These are phyloP conservation scores for Syngnathus rostellatus DNA, from an alignment of 2,797 vertebrate genomes.

Conservation along the genomic window DNA sequence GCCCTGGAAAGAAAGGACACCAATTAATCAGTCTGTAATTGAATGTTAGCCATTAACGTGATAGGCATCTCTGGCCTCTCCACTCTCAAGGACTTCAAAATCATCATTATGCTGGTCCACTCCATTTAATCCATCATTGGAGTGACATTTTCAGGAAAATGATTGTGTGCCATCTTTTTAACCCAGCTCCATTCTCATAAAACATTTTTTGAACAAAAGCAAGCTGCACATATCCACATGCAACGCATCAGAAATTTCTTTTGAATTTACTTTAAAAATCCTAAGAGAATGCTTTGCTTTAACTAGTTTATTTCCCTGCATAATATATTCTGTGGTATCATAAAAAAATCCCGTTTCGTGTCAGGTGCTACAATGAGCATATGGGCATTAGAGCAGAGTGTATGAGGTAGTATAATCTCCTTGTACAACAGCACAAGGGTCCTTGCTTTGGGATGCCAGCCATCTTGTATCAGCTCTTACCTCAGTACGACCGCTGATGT, in stretches of 20 bases:
- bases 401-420: slow-evolving; percentile 46
- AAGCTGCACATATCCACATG: not conserved
- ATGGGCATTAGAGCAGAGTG: slow-evolving; percentile 27
- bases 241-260: not conserved
- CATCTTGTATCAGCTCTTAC: slow-evolving; percentile 20
- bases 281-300: not conserved
- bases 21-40: slow-evolving; percentile 52
- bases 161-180: slow-evolving; percentile 42
- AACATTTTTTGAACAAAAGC: slow-evolving; percentile 21
- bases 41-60: slow-evolving; percentile 57
- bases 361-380: slow-evolving; percentile 24
- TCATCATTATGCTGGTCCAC: slow-evolving; percentile 25
- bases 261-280: not conserved
- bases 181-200: slow-evolving; percentile 9
- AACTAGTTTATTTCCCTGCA: not conserved
- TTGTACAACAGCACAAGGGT: slow-evolving; percentile 53
- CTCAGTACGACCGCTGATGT: not conserved
- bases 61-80: slow-evolving; percentile 43
- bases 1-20: slow-evolving; percentile 45
- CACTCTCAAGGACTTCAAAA: slow-evolving; percentile 39
- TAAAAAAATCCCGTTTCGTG: slow-evolving; percentile 4
- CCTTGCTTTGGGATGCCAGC: slow-evolving; percentile 33
- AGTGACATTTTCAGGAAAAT: slow-evolving; percentile 44
- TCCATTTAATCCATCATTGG: slow-evolving; percentile 28
- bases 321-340: not conserved